Base-by-base conservation (phyloP, 2,113 vertebrate species). In the Lycocorax pyrrhopterus region DNA sequence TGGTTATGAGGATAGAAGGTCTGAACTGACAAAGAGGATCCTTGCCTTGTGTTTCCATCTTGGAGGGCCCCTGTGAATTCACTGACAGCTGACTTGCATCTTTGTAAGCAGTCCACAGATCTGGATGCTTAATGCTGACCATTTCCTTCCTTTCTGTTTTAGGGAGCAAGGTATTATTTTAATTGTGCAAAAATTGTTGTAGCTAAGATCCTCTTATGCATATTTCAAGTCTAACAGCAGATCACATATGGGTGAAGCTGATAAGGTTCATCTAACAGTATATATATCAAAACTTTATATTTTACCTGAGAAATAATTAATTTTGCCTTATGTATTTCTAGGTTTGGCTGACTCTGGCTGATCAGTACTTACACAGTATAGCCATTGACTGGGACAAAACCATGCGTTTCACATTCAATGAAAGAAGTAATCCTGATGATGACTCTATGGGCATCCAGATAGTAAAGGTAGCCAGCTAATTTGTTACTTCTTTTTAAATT, bases 331-430 rank as follows among this genome's bases (percentile, higher is more conserved):
- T 88, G 9, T 52, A 16, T 90, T 91, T 97, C 49, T 94, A 99
- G 99, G 99, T 99, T 84, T 99, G 99, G 99, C 93, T 99, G 63
- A 99, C 99, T 2, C 96, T 99, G 46, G 99, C 99, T 43, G 99
- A 99, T 96, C 99, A 99, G 86, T 99, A 99, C 95, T 98, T 99
- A 55, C 99, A 99, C 96, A 99, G 98, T 73, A 99, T 99, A 96
- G 99, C 99, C 66, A 99, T 99, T 44, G 99, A 99, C 94, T 99
- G 99, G 99, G 99, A 99, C 86, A 99, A 99, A 98, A 99, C 99
- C 6, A 98, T 99, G 97, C 98, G 99, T 25, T 99, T 99, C 74
- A 98, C 99, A 17, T 99, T 99, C 89, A 99, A 99, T 84, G 99
- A 99, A 94, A 99, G 99, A 77, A 99, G 99, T 94, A 99, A 99